These are phyloP conservation scores for Eurytoma californica DNA, from an alignment of 2,888 invertebrate genomes.

Conservation along the genomic window DNA sequence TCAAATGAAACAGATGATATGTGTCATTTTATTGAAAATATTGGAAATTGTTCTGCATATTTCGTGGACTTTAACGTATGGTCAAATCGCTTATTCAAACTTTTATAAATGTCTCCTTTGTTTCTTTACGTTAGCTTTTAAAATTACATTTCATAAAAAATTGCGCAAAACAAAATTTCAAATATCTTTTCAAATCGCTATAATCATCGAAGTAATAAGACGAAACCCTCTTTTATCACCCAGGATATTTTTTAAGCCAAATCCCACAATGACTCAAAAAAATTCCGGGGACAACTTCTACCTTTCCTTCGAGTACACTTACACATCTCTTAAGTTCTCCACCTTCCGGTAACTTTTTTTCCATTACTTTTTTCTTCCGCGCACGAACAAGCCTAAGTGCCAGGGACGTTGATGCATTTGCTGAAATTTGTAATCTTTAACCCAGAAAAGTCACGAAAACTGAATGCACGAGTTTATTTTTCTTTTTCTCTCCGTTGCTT, in stretches of 20 bases:
- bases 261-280: neutral
- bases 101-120: too few species aligned
- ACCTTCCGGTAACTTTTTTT: neutral
- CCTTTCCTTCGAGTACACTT: too few species aligned
- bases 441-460: conserved; percentile 40
- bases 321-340: too few species aligned
- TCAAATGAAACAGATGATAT: too few species aligned
- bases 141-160: too few species aligned
- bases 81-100: too few species aligned
- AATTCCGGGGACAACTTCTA: neutral
- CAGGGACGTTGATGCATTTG: conserved; percentile 29
- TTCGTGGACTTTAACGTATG: too few species aligned
- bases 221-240: neutral
- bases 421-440: conserved; percentile 24
- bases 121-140: too few species aligned
- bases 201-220: neutral
- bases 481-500: conserved; percentile 10
- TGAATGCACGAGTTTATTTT: conserved; percentile 13
- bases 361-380: neutral
- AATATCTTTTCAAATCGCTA: neutral
- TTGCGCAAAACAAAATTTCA: neutral
- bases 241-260: neutral
- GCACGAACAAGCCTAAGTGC: conserved; percentile 8
- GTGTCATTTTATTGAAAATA: too few species aligned
- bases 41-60: too few species aligned